Evolutionary conservation across 2,113 vertebrate species (phyloP), one percentile per base, ranked within the genome.

Genomic region (Mungos mungo): DNA sequence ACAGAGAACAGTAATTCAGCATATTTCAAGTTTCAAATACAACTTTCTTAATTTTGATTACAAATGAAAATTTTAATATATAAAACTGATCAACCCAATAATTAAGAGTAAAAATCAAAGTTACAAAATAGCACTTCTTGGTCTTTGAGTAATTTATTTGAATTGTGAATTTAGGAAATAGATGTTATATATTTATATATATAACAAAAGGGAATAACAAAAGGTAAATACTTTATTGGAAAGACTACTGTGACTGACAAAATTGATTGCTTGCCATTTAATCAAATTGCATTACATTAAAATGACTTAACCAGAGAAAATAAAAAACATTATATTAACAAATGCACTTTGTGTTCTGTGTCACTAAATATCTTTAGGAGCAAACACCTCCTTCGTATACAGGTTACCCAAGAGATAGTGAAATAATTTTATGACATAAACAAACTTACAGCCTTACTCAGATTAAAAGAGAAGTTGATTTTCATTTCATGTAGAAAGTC

Each of bases 81-180:
- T 50, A 92, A 95, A 88, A 45, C 33, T 16, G 7, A 77, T 86
- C n/a, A 50, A 72, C 5, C 83, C 31, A 76, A 86, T 15, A 88
- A 41, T 38, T 76, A 96, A 71, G 18, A 71, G 23, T 65, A 79
- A 80, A 86, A 66, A 68, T 66, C 19, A 88, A 81, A 89, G 15
- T 85, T 50, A 14, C 90, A 69, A 79, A 96, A 45, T 23, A 45
- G 25, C 3, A 87, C 1, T 47, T 86, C 19, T 88, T 57, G 4
- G 33, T 54, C 23, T 97, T 93, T 47, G 21, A 96, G 50, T 52
- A 35, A 71, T 95, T 97, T 96, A 96, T 79, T 96, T 81, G 29
- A 88, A 83, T 86, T 94, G 38, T 91, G 72, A 86, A 60, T 76
- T 76, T 88, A 93, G 54, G 68, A 72, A 82, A 83, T 60, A 31